Percentiles rank a stretch among this genome's conserved stretches.
Conservation (phyloP, 2,888 invertebrate species). For the Pseudococcus viburni region DNA sequence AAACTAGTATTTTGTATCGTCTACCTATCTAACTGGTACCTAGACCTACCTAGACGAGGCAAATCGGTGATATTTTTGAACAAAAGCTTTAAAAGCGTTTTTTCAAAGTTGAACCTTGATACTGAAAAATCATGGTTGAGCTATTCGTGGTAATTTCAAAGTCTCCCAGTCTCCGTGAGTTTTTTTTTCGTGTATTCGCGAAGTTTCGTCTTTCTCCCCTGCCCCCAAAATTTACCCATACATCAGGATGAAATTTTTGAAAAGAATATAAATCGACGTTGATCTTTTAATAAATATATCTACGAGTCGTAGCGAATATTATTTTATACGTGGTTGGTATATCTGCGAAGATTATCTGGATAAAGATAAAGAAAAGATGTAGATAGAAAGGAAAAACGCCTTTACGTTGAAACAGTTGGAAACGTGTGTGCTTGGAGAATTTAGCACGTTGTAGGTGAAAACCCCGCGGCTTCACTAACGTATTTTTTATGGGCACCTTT, state of each 20-base stretch:
- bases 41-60: background rate
- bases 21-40: background rate
- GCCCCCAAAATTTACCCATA: background rate
- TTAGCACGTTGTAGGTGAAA: slow-evolving; percentile 26
- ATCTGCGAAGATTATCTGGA: slow-evolving; percentile 30
- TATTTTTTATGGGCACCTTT: slow-evolving; percentile 7
- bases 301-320: background rate
- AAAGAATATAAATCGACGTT: slow-evolving; percentile 43
- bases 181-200: background rate
- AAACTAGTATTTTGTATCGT: background rate
- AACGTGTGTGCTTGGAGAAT: slow-evolving; percentile 9
- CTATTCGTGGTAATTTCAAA: background rate
- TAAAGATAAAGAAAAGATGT: background rate
- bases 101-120: background rate
- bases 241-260: background rate
- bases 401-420: background rate
- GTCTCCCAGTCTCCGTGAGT: background rate
- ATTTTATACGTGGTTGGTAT: background rate
- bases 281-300: slow-evolving; percentile 54
- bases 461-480: background rate
- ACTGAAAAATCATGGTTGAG: background rate
- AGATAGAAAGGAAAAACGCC: background rate
- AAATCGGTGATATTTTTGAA: background rate
- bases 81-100: background rate
- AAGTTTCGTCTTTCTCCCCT: background rate